Conservation (phyloP, 2,888 invertebrate genomes). For the Phorcus lineatus region DNA sequence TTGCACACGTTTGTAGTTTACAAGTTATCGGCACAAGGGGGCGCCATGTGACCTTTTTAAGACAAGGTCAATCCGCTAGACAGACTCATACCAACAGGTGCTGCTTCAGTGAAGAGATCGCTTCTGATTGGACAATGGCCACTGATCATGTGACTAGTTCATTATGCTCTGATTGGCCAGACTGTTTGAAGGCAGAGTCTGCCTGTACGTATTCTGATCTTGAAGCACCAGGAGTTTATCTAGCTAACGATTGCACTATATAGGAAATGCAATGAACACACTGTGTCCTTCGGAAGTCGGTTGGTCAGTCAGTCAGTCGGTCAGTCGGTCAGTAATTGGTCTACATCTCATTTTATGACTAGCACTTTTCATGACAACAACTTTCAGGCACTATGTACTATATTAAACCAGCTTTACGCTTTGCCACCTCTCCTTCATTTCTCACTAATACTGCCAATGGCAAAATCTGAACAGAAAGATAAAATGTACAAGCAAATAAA, state of each 20-base stretch:
- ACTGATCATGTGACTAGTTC: constrained; percentile 20
- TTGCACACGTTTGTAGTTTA: background rate
- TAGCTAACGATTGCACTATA: constrained; percentile 2
- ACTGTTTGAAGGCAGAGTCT: background rate
- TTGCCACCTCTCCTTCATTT: background rate
- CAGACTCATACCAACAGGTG: background rate
- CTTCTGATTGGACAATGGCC: constrained; percentile 21
- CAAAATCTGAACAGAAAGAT: constrained; percentile 7
- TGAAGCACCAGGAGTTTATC: constrained; percentile 6
- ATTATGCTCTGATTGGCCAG: constrained; percentile 20
- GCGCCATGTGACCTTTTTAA: background rate
- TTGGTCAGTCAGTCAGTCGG: too few species aligned
- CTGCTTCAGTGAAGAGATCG: constrained; percentile 1
- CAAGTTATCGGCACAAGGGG: background rate
- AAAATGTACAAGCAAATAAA: constrained; percentile 17
- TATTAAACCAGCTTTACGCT: background rate
- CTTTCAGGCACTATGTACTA: constrained; percentile 3
- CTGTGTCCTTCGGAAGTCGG: too few species aligned
- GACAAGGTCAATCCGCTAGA: background rate
- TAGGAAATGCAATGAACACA: too few species aligned
- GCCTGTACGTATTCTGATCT: too few species aligned
- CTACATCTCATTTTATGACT: constrained; percentile 1
- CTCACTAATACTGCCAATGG: constrained; percentile 19
- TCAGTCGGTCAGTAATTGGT: background rate
- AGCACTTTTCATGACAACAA: constrained; percentile 19